Conservation (phyloP, 2,797 vertebrate genomes). For the Siniperca undulata region DNA sequence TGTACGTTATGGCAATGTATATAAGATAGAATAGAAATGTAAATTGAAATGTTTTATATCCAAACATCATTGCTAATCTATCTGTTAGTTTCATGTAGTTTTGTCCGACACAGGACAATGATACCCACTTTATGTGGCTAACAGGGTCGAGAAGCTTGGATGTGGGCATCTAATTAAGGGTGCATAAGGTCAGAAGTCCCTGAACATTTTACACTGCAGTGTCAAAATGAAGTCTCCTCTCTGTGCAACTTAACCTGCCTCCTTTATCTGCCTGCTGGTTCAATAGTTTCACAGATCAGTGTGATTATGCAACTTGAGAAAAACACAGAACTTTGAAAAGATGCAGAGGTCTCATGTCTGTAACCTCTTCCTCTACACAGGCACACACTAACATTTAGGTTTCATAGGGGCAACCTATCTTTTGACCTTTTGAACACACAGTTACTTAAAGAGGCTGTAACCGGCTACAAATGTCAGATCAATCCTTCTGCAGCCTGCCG, state of each 20-base stretch:
- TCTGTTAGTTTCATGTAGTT: not conserved
- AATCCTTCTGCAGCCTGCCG: not conserved
- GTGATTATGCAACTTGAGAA: conserved; percentile 51
- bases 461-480: conserved; percentile 26
- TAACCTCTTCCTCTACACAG: conserved; percentile 36
- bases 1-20: not conserved
- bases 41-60: not conserved
- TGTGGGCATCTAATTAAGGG: conserved; percentile 43
- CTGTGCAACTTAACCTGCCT: conserved; percentile 41
- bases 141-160: conserved; percentile 12
- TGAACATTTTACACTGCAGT: conserved; percentile 66
- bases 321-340: conserved; percentile 1
- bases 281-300: conserved; percentile 50
- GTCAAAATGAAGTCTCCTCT: conserved; percentile 60
- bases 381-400: conserved; percentile 23
- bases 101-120: not conserved
- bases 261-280: conserved; percentile 12
- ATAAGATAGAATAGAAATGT: not conserved
- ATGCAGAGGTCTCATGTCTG: conserved; percentile 29
- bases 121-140: not conserved
- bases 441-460: conserved; percentile 5
- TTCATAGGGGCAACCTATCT: not conserved
- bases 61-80: not conserved
- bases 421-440: conserved; percentile 47
- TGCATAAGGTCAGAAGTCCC: conserved; percentile 23